These are phyloP conservation scores for Sinopyrophorus schimmeli DNA, from an alignment of 2,888 invertebrate species.

Conservation along the genomic window DNA sequence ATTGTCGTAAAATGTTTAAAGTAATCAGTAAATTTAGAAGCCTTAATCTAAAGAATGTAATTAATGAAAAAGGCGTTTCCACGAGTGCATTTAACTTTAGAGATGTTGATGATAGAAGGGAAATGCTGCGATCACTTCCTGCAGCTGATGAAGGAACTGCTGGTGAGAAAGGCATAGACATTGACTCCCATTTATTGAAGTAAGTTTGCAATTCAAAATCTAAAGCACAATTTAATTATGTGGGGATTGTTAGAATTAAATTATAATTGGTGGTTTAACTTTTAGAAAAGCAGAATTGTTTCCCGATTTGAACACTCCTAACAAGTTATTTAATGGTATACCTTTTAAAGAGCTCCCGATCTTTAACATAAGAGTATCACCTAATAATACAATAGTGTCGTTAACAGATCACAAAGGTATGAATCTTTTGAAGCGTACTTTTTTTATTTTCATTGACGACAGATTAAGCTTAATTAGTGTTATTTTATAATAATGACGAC, in stretches of 20 bases:
- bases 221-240: too few relatives aligned
- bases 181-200: slow-evolving; percentile 67
- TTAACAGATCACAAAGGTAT: slow-evolving; percentile 72
- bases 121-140: slow-evolving; percentile 61
- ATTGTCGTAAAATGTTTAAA: too few relatives aligned
- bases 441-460: neutral
- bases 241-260: too few relatives aligned
- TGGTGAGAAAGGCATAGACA: slow-evolving; percentile 73
- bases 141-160: slow-evolving; percentile 73
- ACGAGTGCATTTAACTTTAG: slow-evolving; percentile 33
- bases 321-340: slow-evolving; percentile 72
- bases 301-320: slow-evolving; percentile 74
- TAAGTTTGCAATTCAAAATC: too few relatives aligned
- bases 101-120: slow-evolving; percentile 59
- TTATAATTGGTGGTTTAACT: slow-evolving; percentile 15
- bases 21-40: too few relatives aligned
- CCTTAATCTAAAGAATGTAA: too few relatives aligned
- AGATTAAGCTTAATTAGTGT: neutral
- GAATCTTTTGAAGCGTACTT: neutral
- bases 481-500: neutral
- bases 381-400: slow-evolving; percentile 86
- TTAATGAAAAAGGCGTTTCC: too few relatives aligned
- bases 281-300: slow-evolving; percentile 70
- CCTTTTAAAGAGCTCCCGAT: slow-evolving; percentile 81
- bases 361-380: slow-evolving; percentile 77